Conservation (phyloP, 1,140 invertebrate genomes). For the Cydia splendana region DNA sequence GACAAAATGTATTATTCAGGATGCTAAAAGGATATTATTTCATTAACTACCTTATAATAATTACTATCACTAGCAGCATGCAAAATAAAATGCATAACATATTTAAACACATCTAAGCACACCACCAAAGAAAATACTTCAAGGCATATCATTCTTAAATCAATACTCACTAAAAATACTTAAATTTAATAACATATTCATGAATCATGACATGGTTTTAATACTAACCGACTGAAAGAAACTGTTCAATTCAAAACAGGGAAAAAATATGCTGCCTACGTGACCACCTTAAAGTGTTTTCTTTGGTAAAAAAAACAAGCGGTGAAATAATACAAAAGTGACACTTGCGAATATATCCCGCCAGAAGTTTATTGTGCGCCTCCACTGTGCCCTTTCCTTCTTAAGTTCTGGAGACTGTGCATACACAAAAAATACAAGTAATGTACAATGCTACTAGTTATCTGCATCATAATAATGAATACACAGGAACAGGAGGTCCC, state of each 20-base stretch:
- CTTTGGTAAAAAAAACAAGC: slow-evolving; percentile 53
- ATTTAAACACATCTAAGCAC: slow-evolving; percentile 37
- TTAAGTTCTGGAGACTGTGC: slow-evolving; percentile 76
- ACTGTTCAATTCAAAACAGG: neutral
- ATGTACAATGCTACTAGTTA: neutral
- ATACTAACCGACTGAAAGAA: no score
- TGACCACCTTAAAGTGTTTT: slow-evolving; percentile 53
- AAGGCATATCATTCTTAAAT: neutral
- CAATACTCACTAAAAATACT: no score
- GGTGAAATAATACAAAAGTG: slow-evolving; percentile 56
- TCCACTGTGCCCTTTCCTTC: slow-evolving; percentile 78
- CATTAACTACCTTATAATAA: neutral
- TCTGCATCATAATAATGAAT: no score
- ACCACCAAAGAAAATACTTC: slow-evolving; percentile 71
- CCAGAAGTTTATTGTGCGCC: slow-evolving; percentile 80
- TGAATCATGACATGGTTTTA: no score
- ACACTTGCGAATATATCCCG: slow-evolving; percentile 79
- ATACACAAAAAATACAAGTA: slow-evolving; percentile 45
- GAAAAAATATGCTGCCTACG: neutral
- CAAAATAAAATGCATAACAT: neutral
- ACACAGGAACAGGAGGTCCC: no score
- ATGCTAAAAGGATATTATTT: neutral
- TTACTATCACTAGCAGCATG: neutral
- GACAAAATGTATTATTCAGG: neutral
- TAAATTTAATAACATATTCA: no score